These are phyloP conservation scores for Indri indri DNA, from an alignment of 2,113 vertebrate species.

Conservation along the genomic window DNA sequence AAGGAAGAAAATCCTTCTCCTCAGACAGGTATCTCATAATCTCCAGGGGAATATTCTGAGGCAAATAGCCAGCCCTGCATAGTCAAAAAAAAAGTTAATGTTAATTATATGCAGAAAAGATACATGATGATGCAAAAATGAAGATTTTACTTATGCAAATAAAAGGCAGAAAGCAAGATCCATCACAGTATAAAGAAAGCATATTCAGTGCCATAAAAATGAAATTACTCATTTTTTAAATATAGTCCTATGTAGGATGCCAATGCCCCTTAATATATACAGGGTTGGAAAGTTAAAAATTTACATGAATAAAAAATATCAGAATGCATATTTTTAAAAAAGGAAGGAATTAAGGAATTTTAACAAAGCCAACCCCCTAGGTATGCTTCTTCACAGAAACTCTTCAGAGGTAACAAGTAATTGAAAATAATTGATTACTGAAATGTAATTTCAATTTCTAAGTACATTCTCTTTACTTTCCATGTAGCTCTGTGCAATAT, in stretches of 20 bases:
- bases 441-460: slow-evolving; percentile 21
- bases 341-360: not conserved
- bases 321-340: not conserved
- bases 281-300: slow-evolving; percentile 42
- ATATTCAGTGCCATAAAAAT: slow-evolving; percentile 57
- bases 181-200: slow-evolving; percentile 50
- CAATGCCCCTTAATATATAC: not conserved
- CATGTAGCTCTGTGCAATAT: slow-evolving; percentile 1
- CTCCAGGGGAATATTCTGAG: slow-evolving; percentile 95
- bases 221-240: slow-evolving; percentile 7
- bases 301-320: not conserved
- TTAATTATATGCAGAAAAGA: slow-evolving; percentile 78
- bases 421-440: slow-evolving; percentile 56
- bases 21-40: slow-evolving; percentile 95
- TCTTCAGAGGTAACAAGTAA: not conserved
- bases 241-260: not conserved
- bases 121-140: slow-evolving; percentile 53
- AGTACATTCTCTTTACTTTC: not conserved
- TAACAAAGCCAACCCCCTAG: slow-evolving; percentile 26
- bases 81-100: slow-evolving; percentile 75
- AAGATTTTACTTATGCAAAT: slow-evolving; percentile 67
- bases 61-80: slow-evolving; percentile 95
- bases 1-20: slow-evolving; percentile 97
- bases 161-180: slow-evolving; percentile 71
- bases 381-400: slow-evolving; percentile 50